Evolutionary conservation across 1,140 invertebrate species (phyloP), one percentile per base, ranked within the genome.

Genomic region (Oryzaephilus surinamensis): DNA sequence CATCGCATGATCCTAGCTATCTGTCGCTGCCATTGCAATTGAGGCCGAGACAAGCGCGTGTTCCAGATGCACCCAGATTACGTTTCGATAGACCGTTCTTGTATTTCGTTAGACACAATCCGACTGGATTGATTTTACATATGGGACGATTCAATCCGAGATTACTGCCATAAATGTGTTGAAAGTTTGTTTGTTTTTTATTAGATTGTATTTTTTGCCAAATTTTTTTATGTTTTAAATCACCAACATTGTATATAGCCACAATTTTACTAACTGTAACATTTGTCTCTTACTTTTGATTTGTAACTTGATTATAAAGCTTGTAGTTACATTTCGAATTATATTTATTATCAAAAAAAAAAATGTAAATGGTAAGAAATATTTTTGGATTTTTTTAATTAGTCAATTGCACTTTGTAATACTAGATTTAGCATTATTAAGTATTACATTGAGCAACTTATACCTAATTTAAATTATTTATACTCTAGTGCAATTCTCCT

Each of bases 21-120:
- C 62, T 76, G 55, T 63, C 70, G 28, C 51, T 81, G 44, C 79
- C 79, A 2, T 53, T 81, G 17, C 74, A 77, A 17, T 57, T 79
- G 16, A 61, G 79, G 19, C 79, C 79, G 5, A 62, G 79, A 44
- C 80, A 85, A 54, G 78, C 79, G 0, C 70, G 81, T 27, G 52
- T 77, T 0, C 76, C 78, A 0, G 75, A 84, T 27, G 73, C 74
- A 15, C 76, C 77, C 2, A 69, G 83, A 53, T 68, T 90, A 43
- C 76, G 82, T 50, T 79, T 87, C 51, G 84, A 90, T 45, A 71
- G 84, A 53, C 85, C 86, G 1, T 90, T 90, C 67, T 64, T 90
- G 3, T 90, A 84, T 56, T 82, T 87, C 44, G 81, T 88, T 8
- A 70, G 85, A 53, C 86, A 90, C 56, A 89, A 89, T 61, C 86